Conservation (phyloP, 2,888 invertebrate genomes). For the Drosophila pegasa region DNA sequence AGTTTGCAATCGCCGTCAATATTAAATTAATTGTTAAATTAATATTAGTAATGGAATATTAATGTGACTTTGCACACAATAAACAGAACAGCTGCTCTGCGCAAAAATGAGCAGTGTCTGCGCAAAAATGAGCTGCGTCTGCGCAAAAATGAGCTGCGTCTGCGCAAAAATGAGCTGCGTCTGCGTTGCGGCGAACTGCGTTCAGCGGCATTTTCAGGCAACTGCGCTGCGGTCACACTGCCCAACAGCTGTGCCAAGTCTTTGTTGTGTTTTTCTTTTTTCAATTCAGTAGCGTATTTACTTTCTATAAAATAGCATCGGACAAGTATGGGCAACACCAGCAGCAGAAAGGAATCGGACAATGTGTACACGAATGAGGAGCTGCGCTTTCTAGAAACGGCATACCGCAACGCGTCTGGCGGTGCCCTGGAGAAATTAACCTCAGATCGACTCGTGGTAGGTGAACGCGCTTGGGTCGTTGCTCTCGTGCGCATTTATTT, state of each 20-base stretch:
- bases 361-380: constrained; percentile 77
- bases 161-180: neutral
- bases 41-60: too few species aligned
- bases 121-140: too few species aligned
- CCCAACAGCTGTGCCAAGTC: constrained; percentile 42
- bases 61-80: too few species aligned
- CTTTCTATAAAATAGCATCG: constrained; percentile 28
- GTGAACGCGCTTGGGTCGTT: constrained; percentile 42
- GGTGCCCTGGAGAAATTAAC: constrained; percentile 78
- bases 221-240: constrained; percentile 35
- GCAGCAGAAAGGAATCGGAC: constrained; percentile 63
- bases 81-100: too few species aligned
- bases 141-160: neutral
- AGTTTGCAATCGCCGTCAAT: too few species aligned
- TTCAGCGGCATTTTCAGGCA: neutral
- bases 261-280: constrained; percentile 48
- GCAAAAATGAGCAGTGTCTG: too few species aligned
- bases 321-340: constrained; percentile 60
- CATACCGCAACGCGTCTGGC: constrained; percentile 71
- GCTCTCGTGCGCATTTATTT: constrained; percentile 28
- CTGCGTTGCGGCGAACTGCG: constrained; percentile 16
- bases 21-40: too few species aligned
- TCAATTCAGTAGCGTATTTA: constrained; percentile 56
- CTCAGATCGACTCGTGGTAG: constrained; percentile 78
- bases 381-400: constrained; percentile 71